Evolutionary conservation across 1,140 invertebrate species (phyloP).

Genomic region (Patella vulgata): DNA sequence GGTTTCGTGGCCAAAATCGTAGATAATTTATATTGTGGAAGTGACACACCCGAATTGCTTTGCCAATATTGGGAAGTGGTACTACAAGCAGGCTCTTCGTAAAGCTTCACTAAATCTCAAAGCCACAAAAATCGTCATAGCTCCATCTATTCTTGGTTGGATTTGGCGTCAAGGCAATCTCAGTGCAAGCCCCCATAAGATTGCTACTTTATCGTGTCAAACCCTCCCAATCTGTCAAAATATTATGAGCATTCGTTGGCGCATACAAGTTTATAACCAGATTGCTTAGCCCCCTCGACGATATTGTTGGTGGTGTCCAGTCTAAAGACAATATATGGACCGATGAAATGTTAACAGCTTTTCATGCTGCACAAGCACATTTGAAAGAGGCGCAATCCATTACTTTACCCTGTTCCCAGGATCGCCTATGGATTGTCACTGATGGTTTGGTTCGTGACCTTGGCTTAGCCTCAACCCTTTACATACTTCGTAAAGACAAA

Average conservation of each 20-base stretch:
- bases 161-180: constrained; percentile 24
- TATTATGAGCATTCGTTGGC: constrained; percentile 26
- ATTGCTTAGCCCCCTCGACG: constrained; percentile 24
- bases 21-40: constrained; percentile 18
- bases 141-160: constrained; percentile 30
- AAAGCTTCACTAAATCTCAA: constrained; percentile 2
- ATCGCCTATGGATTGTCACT: constrained; percentile 40
- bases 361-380: constrained; percentile 8
- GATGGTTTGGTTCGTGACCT: constrained; percentile 29
- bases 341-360: constrained; percentile 19
- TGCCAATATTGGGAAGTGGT: constrained; percentile 7
- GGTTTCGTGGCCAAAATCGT: constrained; percentile 15
- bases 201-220: constrained; percentile 13
- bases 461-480: constrained; percentile 30
- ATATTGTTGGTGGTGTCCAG: constrained; percentile 18
- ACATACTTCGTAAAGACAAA: constrained; percentile 22
- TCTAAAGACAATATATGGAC: constrained; percentile 35
- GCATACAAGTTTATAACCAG: constrained; percentile 2
- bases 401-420: constrained; percentile 17
- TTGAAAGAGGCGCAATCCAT: constrained; percentile 17
- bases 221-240: constrained; percentile 14
- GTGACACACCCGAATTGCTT: not conserved
- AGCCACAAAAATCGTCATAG: constrained; percentile 16
- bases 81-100: constrained; percentile 16
- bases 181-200: constrained; percentile 23